A percentile compares a stretch with the other conserved stretches of the same genome.
These are phyloP conservation scores for Acronicta aceris DNA, from an alignment of 2,888 invertebrate genomes.

Conservation along the genomic window DNA sequence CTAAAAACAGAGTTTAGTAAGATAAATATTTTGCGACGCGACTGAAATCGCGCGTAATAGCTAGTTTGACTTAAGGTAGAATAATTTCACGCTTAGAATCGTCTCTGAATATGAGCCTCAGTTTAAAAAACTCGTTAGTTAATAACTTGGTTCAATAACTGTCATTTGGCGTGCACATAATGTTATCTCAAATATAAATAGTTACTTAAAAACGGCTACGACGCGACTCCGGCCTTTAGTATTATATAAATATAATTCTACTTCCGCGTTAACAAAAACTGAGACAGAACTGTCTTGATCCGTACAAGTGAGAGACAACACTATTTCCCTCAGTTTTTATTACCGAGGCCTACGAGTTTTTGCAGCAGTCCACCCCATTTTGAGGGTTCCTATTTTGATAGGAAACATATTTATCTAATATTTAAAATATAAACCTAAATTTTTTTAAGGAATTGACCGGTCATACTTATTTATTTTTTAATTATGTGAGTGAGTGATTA, in stretches of 20 bases:
- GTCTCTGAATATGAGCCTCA: too few species aligned
- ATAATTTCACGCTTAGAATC: too few species aligned
- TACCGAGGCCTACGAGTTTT: constrained; percentile 23
- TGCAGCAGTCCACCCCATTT: constrained; percentile 42
- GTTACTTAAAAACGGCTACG: constrained; percentile 27
- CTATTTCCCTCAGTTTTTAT: constrained; percentile 36
- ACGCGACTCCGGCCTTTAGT: constrained; percentile 44
- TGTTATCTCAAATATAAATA: background rate
- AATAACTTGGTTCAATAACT: too few species aligned
- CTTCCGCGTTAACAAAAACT: constrained; percentile 29
- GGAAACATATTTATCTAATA: constrained; percentile 45
- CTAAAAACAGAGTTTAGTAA: too few species aligned
- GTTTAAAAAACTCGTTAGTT: too few species aligned
- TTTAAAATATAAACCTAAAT: constrained; percentile 31
- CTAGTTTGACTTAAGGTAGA: too few species aligned
- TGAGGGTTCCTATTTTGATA: constrained; percentile 50
- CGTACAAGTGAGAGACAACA: constrained; percentile 23
- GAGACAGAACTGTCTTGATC: too few species aligned
- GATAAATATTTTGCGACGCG: too few species aligned
- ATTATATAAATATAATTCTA: constrained; percentile 46
- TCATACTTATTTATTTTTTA: constrained; percentile 12
- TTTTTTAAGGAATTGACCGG: constrained; percentile 46
- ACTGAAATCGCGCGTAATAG: too few species aligned
- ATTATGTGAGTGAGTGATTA: constrained; percentile 13
- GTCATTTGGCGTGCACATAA: too few species aligned